Percentiles rank a stretch among this genome's conserved stretches.
phyloP scores from a whole-genome alignment of 2,888 invertebrate genomes.

The Dimorphilus gyrociliatus region DNA sequence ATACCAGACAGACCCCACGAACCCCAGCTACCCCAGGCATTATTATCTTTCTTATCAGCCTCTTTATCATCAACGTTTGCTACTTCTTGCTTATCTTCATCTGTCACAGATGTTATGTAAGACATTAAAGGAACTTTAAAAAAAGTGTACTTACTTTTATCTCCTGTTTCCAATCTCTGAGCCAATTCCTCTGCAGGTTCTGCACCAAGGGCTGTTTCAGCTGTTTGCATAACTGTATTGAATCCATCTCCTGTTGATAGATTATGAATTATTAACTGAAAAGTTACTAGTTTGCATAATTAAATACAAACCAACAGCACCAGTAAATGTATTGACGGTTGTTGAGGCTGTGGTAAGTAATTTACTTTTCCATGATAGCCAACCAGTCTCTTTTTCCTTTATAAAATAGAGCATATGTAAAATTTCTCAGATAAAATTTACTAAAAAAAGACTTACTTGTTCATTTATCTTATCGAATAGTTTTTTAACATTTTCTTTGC shows the following conservation, averaged over 20 bases:
- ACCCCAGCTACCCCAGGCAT: conserved; percentile 6
- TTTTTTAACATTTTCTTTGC: too few species aligned
- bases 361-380: conserved; percentile 63
- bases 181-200: conserved; percentile 66
- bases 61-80: too few species aligned
- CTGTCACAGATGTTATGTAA: too few species aligned
- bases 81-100: too few species aligned
- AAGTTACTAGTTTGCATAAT: neutral
- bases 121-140: too few species aligned
- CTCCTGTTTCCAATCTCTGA: conserved; percentile 4
- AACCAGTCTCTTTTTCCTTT: too few species aligned
- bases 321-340: conserved; percentile 58
- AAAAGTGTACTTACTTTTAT: too few species aligned
- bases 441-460: too few species aligned
- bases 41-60: neutral
- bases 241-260: conserved; percentile 51
- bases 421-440: too few species aligned
- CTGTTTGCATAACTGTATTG: conserved; percentile 48
- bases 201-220: conserved; percentile 62
- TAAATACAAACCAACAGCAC: conserved; percentile 45
- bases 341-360: conserved; percentile 58
- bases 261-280: neutral
- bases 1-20: too few species aligned
- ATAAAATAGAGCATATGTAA: too few species aligned
- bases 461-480: too few species aligned